Evolutionary conservation across 2,797 vertebrate species (phyloP).

Genomic region (Heterohyrax brucei): DNA sequence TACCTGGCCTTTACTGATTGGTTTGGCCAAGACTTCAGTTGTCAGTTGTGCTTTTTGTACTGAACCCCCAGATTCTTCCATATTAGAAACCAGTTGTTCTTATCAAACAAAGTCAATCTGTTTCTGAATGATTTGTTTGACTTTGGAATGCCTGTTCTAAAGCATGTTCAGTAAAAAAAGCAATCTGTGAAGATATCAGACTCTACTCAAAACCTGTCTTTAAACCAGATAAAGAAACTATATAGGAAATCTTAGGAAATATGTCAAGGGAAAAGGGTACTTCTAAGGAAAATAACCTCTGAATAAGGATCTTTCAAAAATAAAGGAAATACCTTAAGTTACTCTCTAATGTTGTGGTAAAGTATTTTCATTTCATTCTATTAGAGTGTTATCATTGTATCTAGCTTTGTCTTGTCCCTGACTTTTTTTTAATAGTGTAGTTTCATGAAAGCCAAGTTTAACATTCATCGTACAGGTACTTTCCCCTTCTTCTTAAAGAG

Average conservation of each 20-base stretch:
- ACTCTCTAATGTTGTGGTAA: neutral
- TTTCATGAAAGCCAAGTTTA: slow-evolving; percentile 53
- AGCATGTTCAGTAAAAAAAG: neutral
- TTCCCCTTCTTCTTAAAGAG: neutral
- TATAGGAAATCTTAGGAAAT: slow-evolving; percentile 21
- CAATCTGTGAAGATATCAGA: slow-evolving; percentile 2
- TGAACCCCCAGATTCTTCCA: neutral
- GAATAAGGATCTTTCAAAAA: slow-evolving; percentile 53
- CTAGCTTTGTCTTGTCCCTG: neutral
- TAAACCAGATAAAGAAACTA: slow-evolving; percentile 27
- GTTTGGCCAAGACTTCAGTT: neutral
- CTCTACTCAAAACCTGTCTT: neutral
- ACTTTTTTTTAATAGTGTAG: neutral
- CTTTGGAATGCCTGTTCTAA: neutral
- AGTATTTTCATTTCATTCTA: neutral
- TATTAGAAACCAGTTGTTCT: neutral
- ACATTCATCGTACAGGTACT: neutral
- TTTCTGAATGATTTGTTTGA: neutral
- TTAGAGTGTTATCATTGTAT: neutral
- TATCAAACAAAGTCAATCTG: neutral
- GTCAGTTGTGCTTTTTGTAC: slow-evolving; percentile 2
- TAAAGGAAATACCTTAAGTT: neutral
- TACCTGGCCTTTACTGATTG: neutral
- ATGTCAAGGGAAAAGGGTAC: neutral
- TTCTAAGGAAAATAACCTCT: neutral